These are phyloP conservation scores for Mobula birostris DNA, from an alignment of 2,113 vertebrate species.

Conservation along the genomic window DNA sequence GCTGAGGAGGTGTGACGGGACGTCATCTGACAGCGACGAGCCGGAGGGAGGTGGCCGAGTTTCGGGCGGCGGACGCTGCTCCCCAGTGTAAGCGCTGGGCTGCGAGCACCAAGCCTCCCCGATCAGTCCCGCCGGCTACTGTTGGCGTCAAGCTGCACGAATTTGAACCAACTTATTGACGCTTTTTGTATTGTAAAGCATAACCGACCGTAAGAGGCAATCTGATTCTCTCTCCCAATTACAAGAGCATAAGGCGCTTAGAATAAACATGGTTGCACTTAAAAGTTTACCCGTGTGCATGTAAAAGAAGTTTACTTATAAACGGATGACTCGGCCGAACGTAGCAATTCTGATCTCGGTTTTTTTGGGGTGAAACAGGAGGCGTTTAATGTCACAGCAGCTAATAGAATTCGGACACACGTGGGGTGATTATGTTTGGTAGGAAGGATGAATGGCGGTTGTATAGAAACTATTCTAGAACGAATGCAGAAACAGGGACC, in stretches of 20 bases:
- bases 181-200: background rate
- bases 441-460: no score
- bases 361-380: background rate
- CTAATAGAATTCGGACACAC: no score
- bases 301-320: background rate
- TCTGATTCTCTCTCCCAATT: no score
- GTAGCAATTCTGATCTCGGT: background rate
- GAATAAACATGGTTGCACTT: background rate
- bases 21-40: background rate
- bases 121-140: background rate
- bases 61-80: no score
- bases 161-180: background rate
- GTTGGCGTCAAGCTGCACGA: background rate
- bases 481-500: no score
- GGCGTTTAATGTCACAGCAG: no score
- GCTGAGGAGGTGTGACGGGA: background rate
- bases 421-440: no score
- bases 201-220: background rate
- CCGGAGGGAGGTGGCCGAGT: no score
- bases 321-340: background rate
- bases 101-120: background rate
- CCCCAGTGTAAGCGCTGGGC: background rate
- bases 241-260: background rate
- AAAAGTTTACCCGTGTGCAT: no score
- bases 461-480: no score